Percentiles rank a stretch among this genome's conserved stretches.
These are phyloP conservation scores for Lordiphosa stackelbergi DNA, from an alignment of 1,140 invertebrate species.

Conservation along the genomic window DNA sequence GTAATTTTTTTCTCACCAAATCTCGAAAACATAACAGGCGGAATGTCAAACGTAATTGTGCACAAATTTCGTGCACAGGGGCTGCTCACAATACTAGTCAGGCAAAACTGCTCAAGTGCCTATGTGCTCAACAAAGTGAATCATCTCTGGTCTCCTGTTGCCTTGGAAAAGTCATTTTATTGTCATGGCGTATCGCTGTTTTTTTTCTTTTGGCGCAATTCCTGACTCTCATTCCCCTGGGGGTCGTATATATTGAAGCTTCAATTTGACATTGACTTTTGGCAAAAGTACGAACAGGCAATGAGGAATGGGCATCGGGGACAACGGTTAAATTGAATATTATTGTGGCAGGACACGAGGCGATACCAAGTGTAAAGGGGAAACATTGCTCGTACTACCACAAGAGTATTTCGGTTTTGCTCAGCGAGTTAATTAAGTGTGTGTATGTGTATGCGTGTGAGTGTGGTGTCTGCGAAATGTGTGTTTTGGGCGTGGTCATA, in stretches of 20 bases:
- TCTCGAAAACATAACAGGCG: no score
- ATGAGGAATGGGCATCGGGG: neutral
- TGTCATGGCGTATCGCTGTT: conserved; percentile 35
- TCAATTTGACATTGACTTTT: no score
- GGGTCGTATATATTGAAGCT: no score
- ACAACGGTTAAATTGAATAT: conserved; percentile 27
- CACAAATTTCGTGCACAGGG: no score
- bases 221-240: no score
- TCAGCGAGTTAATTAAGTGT: conserved; percentile 38
- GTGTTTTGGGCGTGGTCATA: conserved; percentile 13
- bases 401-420: neutral
- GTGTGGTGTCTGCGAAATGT: neutral
- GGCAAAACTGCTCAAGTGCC: no score
- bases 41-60: no score
- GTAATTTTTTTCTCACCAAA: no score
- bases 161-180: conserved; percentile 39
- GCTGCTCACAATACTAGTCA: no score
- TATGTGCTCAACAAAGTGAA: no score
- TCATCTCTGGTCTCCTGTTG: conserved; percentile 3
- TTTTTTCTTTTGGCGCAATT: conserved; percentile 1
- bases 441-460: conserved; percentile 10
- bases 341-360: neutral
- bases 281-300: no score
- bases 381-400: conserved; percentile 14
- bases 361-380: neutral